These are phyloP conservation scores for Muraenolepis orangiensis DNA, from an alignment of 2,797 vertebrate genomes.

Conservation along the genomic window DNA sequence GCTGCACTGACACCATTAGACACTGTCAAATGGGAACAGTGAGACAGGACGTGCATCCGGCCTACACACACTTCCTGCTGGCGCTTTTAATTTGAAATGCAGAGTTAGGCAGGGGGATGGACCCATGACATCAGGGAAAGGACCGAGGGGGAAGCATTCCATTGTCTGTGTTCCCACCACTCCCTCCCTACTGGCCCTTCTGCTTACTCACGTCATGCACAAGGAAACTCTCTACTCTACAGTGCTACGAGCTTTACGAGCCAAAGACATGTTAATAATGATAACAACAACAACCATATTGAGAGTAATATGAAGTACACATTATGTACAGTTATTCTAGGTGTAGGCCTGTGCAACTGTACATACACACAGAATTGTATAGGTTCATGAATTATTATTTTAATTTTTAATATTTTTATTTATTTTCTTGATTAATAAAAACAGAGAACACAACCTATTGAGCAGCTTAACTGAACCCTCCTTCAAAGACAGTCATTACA, in stretches of 20 bases:
- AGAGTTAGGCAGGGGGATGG: background rate
- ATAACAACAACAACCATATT: no score
- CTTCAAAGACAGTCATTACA: background rate
- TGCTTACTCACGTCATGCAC: background rate
- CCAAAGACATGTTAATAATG: no score
- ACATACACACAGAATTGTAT: background rate
- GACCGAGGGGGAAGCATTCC: constrained; percentile 7
- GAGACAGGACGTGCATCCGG: constrained; percentile 46
- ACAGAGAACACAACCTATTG: background rate
- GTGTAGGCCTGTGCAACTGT: background rate
- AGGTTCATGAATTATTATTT: background rate
- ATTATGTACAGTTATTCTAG: no score
- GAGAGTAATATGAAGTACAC: background rate
- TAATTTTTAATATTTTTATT: background rate
- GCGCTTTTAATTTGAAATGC: constrained; percentile 28
- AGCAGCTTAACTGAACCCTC: no score
- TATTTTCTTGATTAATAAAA: background rate
- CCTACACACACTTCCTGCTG: constrained; percentile 41
- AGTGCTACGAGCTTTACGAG: no score
- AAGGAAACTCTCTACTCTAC: no score
- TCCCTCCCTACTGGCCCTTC: background rate
- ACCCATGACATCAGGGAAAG: constrained; percentile 3
- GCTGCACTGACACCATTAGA: background rate
- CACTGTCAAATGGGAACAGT: background rate
- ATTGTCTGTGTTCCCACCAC: constrained; percentile 4